Evolutionary conservation across 2,797 vertebrate genomes (phyloP), one percentile per base, ranked within the genome.

Genomic region (Catostomus latipinnis): DNA sequence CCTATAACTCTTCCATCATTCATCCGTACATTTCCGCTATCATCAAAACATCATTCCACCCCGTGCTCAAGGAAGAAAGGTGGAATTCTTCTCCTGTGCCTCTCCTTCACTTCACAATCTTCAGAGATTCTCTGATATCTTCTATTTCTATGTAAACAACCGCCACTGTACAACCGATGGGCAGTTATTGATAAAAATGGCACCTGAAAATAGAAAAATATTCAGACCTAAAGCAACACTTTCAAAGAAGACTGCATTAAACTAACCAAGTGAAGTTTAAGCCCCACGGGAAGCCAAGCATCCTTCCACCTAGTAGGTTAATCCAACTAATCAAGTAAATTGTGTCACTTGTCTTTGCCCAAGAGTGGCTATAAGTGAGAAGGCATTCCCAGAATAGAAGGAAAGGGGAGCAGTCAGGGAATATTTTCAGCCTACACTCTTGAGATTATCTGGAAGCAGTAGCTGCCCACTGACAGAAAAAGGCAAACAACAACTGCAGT

Each of bases 51-150:
- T 67, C 45, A 70, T 70, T 56, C 57, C 72, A 75, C 48, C 56
- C 61, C 8, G 14, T 9, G 66, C 60, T 76, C 8, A 43, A 75
- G 16, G 14, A 53, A 43, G 57, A 52, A 60, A 8, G 58, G 48
- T 13, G 18, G 1, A 58, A 18, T 56, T 43, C 43, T 58, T 52
- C 52, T 12, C 13, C 66, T 16, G 61, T 52, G 57, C 89, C 90
- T 84, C 76, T 90, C 86, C 88, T 84, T 88, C 86, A 87, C 48
- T 88, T 90, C 76, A 57, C 43, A 83, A 62, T 88, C 70, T 78
- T 83, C 18, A 11, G 71, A 22, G 54, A 81, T 65, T 92, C 90
- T 90, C 90, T 86, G 90, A 92, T 90, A 90, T 90, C 84, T 88
- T 74, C 65, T 4, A 81, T 84, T 84, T 84, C 81, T 78, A 83